Base-by-base conservation (phyloP, 2,113 vertebrate species). In the Leiothrix lutea region DNA sequence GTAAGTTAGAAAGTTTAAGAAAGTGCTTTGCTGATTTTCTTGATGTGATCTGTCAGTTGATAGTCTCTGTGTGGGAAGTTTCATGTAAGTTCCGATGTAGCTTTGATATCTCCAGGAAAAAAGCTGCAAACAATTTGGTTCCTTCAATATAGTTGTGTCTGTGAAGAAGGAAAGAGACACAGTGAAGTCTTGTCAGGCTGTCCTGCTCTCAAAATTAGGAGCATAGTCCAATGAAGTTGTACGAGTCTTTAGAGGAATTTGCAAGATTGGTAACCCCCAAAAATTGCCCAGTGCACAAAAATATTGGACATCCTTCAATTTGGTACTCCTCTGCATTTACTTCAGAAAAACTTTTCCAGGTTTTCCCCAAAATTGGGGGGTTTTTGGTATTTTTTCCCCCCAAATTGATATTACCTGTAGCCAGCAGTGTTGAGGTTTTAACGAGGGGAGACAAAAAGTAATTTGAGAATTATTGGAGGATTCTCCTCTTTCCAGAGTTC, bases 71-170 rank as follows among this genome's bases (percentile, higher is more conserved):
- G 14, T 50, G 57, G 56, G 75, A 86, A 73, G 45, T 51, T 65
- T 65, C 9, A 2, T 16, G 6, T n/a, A 51, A 77, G 53, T 79
- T 69, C 36, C 0, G 33, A 38, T 96, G 95, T 61, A 98, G 93
- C 73, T 98, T 97, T 70, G 98, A 96, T 67, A 98, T 64, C 88
- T 98, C 98, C 69, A 98, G 57, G 91, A 98, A 98, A 85, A 98
- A 98, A 53, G 90, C 88, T 73, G 97, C 98, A 89, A 98, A 98
- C 33, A 97, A 38, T 88, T 99, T 98, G 65, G 97, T 98, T 90
- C 98, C 98, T 74, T 98, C 81, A 80, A 98, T 98, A 86, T 98
- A 98, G 94, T 98, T 98, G 84, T 89, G 77, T 93, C 98, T 98
- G 70, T 57, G 84, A 80, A 92, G 61, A 73, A 94, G 54, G 48